Base-by-base conservation (phyloP, 2,797 vertebrate genomes). In the Thunnus albacares region DNA sequence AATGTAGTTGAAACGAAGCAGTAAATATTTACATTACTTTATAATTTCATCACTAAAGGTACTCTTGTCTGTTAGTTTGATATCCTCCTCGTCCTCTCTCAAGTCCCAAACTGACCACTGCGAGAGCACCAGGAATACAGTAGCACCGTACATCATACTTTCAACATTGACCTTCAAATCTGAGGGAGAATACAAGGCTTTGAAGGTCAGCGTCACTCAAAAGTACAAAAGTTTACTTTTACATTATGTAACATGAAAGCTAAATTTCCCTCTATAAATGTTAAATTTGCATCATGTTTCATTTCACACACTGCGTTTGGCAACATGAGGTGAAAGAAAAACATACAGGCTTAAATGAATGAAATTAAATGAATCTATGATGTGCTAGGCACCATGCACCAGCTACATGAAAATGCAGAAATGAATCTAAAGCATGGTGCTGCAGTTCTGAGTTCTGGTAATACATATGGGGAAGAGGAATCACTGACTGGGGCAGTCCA, bases 321-420 rank as follows among this genome's bases (percentile, higher is more conserved):
- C 28, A 22, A 41, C 15, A 45, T 62, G 30, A 77, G 61, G 62
- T 77, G 59, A 56, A 78, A 64, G 9, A 11, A 49, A 47, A 22
- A 18, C 3, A 18, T 5, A 2, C 30, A 43, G 4, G 0, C 41
- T 55, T 62, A 55, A 57, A 51, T 38, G 8, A 38, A 9, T 9
- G 35, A 38, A 35, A 38, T 38, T 11, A 35, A 26, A 51, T 28
- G 3, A 38, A 73, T 7, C 15, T 5, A 4, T 4, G 20, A 17
- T 49, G 18, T 49, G 35, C 2, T 1, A 17, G 13, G 6, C 14
- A n/a, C 7, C 18, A 41, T 56, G 20, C 15, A 9, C 13, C 45
- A 63, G 12, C 14, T 56, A 2, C n/a, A 28, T 18, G 11, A 55
- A n/a, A 82, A 82, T 63, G 60, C 12, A 82, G 82, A 83, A 87